Evolutionary conservation across 2,888 invertebrate genomes (phyloP), one percentile per base, ranked within the genome.

Genomic region (Torymus tubicola): DNA sequence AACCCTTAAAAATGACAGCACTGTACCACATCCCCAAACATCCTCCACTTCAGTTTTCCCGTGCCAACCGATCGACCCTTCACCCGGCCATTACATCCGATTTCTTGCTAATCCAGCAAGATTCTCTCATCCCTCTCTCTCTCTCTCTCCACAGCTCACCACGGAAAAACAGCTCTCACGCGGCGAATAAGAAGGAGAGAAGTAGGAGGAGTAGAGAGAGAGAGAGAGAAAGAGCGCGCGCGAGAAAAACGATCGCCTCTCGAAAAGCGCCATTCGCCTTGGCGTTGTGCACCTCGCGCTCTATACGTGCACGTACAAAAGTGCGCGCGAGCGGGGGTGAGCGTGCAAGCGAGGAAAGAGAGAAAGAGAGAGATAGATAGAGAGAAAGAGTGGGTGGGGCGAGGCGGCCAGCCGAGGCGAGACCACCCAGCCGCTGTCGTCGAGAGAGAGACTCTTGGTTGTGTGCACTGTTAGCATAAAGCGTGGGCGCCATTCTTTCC

Each of bases 401-500:
- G 84, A 85, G 31, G 31, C 31, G 31, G 31, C 31, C 31, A 31
- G 31, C 31, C 86, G 84, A 86, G 83, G 82, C 85, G 86, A 88
- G 90, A 90, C 90, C 90, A 90, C 90, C 90, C 90, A 90, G 88
- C 85, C 88, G 85, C 89, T 89, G 90, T 89, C 87, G 87, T 88
- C 86, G 86, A 86, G 88, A 31, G 87, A 87, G 31, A 16, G 14
- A 50, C 61, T 21, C 64, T 55, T 21, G 52, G n/a, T 31, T 42
- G 63, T 72, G 18, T 18, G 65, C 73, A 16, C 71, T 67, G 50
- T 74, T 81, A 90, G 89, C 88, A 89, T 88, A 88, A 88, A 87
- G 90, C 90, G 90, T 90, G 90, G 90, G 90, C 89, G 90, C 89
- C 88, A 87, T 89, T 87, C 87, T 86, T 87, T 87, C 84, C 86